Evolutionary conservation across 1,140 invertebrate genomes (phyloP).

Genomic region (Brachionus paranguensis): DNA sequence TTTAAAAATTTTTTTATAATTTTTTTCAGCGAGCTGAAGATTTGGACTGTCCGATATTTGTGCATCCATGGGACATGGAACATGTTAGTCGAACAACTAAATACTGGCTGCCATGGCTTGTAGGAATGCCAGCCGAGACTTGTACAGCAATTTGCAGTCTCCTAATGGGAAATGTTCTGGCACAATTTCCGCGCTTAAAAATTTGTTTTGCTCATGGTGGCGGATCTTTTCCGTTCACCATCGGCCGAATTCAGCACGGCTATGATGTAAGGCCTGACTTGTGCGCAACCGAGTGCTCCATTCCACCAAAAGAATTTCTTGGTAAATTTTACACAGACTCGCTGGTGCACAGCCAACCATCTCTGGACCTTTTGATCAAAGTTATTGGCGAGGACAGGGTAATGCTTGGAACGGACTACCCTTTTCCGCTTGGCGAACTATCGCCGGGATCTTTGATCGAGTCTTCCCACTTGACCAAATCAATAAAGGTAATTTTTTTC

Average conservation of each 20-base stretch:
- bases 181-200: constrained; percentile 57
- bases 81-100: constrained; percentile 56
- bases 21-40: constrained; percentile 58
- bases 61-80: constrained; percentile 58
- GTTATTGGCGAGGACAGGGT: constrained; percentile 58
- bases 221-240: constrained; percentile 61
- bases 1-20: background rate
- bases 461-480: constrained; percentile 44
- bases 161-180: constrained; percentile 61
- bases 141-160: constrained; percentile 60
- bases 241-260: constrained; percentile 59
- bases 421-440: constrained; percentile 62
- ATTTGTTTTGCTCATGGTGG: constrained; percentile 62
- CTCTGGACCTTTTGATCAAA: constrained; percentile 58
- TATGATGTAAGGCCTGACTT: constrained; percentile 61
- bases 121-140: constrained; percentile 64
- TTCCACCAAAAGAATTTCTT: constrained; percentile 56
- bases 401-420: constrained; percentile 61
- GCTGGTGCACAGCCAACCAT: constrained; percentile 59
- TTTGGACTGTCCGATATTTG: constrained; percentile 58
- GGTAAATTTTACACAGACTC: constrained; percentile 60
- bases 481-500: constrained; percentile 1
- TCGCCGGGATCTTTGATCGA: constrained; percentile 59
- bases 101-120: constrained; percentile 64
- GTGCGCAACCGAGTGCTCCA: constrained; percentile 57